A percentile compares a stretch with the other conserved stretches of the same genome.
Conservation (phyloP, 2,888 invertebrate species). For the Phlogophora meticulosa region DNA sequence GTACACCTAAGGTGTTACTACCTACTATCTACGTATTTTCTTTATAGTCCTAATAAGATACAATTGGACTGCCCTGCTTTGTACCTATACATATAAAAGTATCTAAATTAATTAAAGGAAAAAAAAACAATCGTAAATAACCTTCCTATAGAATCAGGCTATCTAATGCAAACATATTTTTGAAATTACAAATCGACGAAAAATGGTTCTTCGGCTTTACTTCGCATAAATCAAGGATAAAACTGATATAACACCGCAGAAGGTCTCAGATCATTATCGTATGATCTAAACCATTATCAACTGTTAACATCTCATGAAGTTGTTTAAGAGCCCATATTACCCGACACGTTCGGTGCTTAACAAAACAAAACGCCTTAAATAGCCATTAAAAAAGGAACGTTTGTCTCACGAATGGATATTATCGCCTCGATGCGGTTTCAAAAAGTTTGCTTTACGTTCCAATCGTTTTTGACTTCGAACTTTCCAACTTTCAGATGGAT, state of each 20-base stretch:
- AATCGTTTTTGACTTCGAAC: slow-evolving; percentile 27
- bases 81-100: too few relatives aligned
- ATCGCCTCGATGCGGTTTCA: slow-evolving; percentile 24
- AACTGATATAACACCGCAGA: neutral
- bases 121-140: too few relatives aligned
- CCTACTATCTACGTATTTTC: too few relatives aligned
- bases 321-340: slow-evolving; percentile 20
- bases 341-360: slow-evolving; percentile 28
- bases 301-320: slow-evolving; percentile 26
- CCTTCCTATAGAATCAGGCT: too few relatives aligned
- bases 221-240: neutral
- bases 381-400: slow-evolving; percentile 40
- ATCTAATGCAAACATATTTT: too few relatives aligned
- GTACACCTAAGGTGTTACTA: too few relatives aligned
- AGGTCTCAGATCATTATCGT: neutral
- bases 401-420: slow-evolving; percentile 32
- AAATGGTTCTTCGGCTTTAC: too few relatives aligned
- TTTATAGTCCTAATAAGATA: too few relatives aligned
- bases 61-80: too few relatives aligned
- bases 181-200: too few relatives aligned
- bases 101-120: too few relatives aligned
- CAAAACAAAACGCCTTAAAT: slow-evolving; percentile 40
- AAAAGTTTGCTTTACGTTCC: slow-evolving; percentile 34
- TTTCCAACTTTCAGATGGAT: slow-evolving; percentile 19
- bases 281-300: slow-evolving; percentile 24